Evolutionary conservation across 2,888 invertebrate species (phyloP).

Genomic region (Bursaphelenchus okinawaensis): DNA sequence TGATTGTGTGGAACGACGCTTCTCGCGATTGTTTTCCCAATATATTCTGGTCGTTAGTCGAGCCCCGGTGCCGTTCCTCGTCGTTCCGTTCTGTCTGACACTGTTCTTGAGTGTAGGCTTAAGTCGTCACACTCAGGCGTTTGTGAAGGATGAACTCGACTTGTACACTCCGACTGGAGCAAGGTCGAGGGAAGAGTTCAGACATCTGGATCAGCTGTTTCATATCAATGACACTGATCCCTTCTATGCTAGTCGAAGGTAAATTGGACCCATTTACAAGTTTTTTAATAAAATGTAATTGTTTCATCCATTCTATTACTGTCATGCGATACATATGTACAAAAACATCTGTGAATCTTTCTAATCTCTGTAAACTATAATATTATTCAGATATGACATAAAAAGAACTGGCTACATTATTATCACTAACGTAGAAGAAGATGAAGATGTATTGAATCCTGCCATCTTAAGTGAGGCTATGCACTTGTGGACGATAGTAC

Average conservation of each 20-base stretch:
- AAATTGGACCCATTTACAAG: no score
- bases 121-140: constrained; percentile 39
- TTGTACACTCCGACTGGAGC: constrained; percentile 57
- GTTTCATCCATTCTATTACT: no score
- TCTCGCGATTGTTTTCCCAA: constrained; percentile 43
- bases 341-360: no score
- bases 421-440: constrained; percentile 53
- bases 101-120: constrained; percentile 43
- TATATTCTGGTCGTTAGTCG: constrained; percentile 44
- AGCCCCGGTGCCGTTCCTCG: constrained; percentile 47
- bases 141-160: constrained; percentile 55
- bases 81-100: constrained; percentile 47
- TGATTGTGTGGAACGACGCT: constrained; percentile 49
- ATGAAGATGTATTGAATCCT: constrained; percentile 49
- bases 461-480: constrained; percentile 46
- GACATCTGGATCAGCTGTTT: constrained; percentile 47
- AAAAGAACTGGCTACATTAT: constrained; percentile 55
- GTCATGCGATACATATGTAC: no score
- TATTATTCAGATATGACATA: constrained; percentile 47
- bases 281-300: not conserved
- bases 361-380: not conserved
- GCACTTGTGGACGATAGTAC: constrained; percentile 51
- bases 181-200: constrained; percentile 42
- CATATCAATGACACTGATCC: constrained; percentile 57
- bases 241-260: constrained; percentile 55